phyloP scores from a whole-genome alignment of 2,888 invertebrate genomes.

The Lasioglossum oenotherae region DNA sequence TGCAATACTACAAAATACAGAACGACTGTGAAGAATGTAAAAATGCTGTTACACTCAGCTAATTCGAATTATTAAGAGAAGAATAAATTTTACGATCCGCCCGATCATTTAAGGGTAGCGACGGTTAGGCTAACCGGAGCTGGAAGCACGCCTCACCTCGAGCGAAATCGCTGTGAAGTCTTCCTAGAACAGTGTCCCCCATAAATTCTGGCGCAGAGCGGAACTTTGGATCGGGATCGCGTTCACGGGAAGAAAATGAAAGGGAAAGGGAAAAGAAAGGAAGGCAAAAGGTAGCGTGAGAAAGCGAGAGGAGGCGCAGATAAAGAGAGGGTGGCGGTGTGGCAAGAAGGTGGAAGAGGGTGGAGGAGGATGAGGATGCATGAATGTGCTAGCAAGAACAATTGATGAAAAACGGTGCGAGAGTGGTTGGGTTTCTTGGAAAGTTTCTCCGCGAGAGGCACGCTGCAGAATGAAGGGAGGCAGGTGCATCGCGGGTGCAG shows the following conservation, averaged over 20 bases:
- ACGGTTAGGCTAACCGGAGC: not conserved
- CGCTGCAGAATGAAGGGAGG: constrained; percentile 68
- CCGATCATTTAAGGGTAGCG: not conserved
- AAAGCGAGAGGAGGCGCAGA: constrained; percentile 51
- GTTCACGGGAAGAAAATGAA: constrained; percentile 51
- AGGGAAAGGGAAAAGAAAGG: constrained; percentile 47
- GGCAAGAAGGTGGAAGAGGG: not conserved
- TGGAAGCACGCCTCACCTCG: not conserved
- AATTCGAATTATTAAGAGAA: not conserved
- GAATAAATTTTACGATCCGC: not conserved
- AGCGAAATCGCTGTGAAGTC: not conserved
- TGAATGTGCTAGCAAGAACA: constrained; percentile 68
- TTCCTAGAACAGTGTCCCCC: constrained; percentile 9
- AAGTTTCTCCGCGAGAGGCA: constrained; percentile 66
- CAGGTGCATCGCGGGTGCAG: constrained; percentile 72
- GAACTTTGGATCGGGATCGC: constrained; percentile 45
- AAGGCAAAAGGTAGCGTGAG: constrained; percentile 58
- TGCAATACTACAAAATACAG: not conserved
- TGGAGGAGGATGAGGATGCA: constrained; percentile 42
- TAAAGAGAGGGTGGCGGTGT: constrained; percentile 49
- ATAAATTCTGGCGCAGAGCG: constrained; percentile 3
- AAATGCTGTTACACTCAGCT: too few species aligned
- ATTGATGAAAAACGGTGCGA: constrained; percentile 73
- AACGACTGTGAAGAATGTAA: too few species aligned
- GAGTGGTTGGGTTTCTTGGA: constrained; percentile 71